Base-by-base conservation (phyloP, 53 echinoderm and acorn worm genomes). In the Holothuria scabra region DNA sequence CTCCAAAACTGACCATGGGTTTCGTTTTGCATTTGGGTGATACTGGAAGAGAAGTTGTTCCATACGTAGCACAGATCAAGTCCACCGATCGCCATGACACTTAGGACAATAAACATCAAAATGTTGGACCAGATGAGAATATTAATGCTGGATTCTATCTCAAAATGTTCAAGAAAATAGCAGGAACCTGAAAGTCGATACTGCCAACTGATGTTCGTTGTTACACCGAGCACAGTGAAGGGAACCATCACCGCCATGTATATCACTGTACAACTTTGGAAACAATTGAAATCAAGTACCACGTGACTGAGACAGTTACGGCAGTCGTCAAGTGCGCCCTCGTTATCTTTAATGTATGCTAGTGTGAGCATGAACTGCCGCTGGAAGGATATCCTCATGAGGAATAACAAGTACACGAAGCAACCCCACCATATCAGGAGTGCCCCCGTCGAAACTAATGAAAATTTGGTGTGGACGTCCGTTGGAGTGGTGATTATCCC, bases 31-130 rank as follows among this genome's bases (percentile, higher is more conserved):
- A 38, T 37, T 41, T 81, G 63, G 12, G 62, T 37, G 25, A 81
- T 14, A 63, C 64, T 61, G 9, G 25, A 23, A n/a, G 37, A 63
- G 22, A 95, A 84, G 20, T 81, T 65, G 21, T 64, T 60, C 95
- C 95, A 95, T 9, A 95, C 35, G 78, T 92, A 88, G 29, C 90
- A 87, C 23, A 92, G 31, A 63, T 95, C 91, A 12, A 95, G 63
- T 12, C 92, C 92, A 21, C 95, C 95, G 1, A 92, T 60, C 7
- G 95, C 90, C 14, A 91, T 28, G 24, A 71, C 83, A 14, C 91
- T 91, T 8, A 95, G 63, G 25, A 76, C 74, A 55, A 91, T 85
- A 76, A 95, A 91, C 86, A 91, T 95, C 56, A 92, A 81, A 74
- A 90, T 95, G 74, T 91, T 90, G 12, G 86, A 74, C 85, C 87